Evolutionary conservation across 1,140 invertebrate species (phyloP), one percentile per base, ranked within the genome.

Genomic region (Lasioglossum baleicum): DNA sequence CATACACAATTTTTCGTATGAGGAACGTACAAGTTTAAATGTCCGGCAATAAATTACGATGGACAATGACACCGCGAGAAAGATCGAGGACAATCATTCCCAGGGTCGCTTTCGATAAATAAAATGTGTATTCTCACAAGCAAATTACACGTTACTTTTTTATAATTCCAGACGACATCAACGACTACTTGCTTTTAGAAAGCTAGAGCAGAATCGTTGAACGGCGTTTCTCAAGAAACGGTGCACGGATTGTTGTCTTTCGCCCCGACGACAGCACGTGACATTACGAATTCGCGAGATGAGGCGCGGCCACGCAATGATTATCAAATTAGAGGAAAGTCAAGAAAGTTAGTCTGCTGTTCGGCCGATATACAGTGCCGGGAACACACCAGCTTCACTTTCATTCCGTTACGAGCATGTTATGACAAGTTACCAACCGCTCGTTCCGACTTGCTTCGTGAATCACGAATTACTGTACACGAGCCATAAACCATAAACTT

Each of bases 271-370:
- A 35, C 53, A 26, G 42, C 72, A 75, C 66, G 77, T 80, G 71
- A 69, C 58, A 80, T 81, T 83, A 72, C 61, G 35, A 68, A 76
- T 76, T 75, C 73, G 66, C 22, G 22, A 86, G 60, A 81, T 58
- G 64, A 74, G 51, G 63, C 40, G 56, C 63, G 61, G 64, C 44
- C 44, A 69, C 71, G 69, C 60, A 64, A 71, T 80, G 86, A 83
- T 85, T 85, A 76, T 87, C 69, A 69, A 88, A 88, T 85, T 88
- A 88, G 60, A 85, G 72, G 86, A 88, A 88, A 88, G 86, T 83
- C 74, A 79, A 83, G 86, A 81, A 88, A 88, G 86, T 81, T 83
- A 61, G 81, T 83, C 84, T 51, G 71, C 56, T 79, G 87, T 88
- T 88, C 81, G 68, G 13, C 63, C 53, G 76, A 26, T 26, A 86